Evolutionary conservation across 2,888 invertebrate genomes (phyloP), one percentile per base, ranked within the genome.

Genomic region (Heliconius sara): DNA sequence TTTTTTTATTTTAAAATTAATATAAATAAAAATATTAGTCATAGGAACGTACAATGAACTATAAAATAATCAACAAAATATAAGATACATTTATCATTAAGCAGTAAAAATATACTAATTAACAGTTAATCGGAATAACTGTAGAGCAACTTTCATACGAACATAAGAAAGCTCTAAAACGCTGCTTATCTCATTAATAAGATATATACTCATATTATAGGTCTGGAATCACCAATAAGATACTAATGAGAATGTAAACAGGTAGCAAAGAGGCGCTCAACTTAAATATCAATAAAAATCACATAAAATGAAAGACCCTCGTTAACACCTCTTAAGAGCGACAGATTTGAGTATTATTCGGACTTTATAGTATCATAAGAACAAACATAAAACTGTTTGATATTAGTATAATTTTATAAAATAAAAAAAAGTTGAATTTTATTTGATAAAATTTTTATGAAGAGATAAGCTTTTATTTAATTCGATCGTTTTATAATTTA

Each of bases 241-340:
- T 85, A 86, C 92, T 89, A 91, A 92, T 92, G 92, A 91, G 93
- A 92, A 87, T 82, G 81, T 84, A 84, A 83, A 84, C 90, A 91
- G 91, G 91, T 91, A 90, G 88, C 86, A 83, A 84, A 86, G 87
- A 86, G 88, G 73, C 76, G 71, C 68, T 87, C 81, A 85, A 87
- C 87, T 91, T 88, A 89, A 92, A 91, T 91, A 91, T 91, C 91
- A 93, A 93, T 94, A 93, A 94, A 94, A 93, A 87, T 87, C 89
- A 91, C 92, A 92, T 93, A 93, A 94, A 94, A 92, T 85, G 89
- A 90, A 91, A 90, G 92, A 92, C 93, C 91, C 93, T 93, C 91
- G 92, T 94, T 93, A 92, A 89, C 92, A 92, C 92, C 90, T 92
- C 92, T 92, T 94, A 93, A 92, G 91, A 90, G 88, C 87, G 89